Evolutionary conservation across 2,888 invertebrate genomes (phyloP).

Genomic region (Ctenicera cuprea): DNA sequence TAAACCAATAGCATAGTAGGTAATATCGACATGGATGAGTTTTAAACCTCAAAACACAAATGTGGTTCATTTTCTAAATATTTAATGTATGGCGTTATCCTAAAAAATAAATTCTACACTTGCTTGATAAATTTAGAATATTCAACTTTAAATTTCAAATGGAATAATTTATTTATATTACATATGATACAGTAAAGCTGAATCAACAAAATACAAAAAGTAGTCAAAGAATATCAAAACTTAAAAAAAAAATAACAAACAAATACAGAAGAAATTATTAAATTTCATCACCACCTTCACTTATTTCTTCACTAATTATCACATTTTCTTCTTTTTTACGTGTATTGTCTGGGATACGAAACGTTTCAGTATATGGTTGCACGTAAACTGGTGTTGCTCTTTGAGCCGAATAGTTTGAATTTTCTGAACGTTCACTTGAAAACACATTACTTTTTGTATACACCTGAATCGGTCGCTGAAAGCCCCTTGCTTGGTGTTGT

Average conservation of each 20-base stretch:
- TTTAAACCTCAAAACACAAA: no score
- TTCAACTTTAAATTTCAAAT: constrained; percentile 2
- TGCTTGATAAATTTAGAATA: no score
- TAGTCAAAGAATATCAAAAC: constrained; percentile 39
- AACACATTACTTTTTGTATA: constrained; percentile 72
- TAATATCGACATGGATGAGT: no score
- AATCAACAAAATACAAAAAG: constrained; percentile 37
- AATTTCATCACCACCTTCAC: constrained; percentile 19
- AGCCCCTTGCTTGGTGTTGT: constrained; percentile 90
- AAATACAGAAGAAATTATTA: constrained; percentile 24
- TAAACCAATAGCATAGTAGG: no score
- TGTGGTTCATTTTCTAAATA: no score
- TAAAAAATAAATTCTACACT: no score
- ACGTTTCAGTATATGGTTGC: constrained; percentile 27
- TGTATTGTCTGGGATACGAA: constrained; percentile 26
- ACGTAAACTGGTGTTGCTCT: constrained; percentile 37
- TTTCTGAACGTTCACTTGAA: constrained; percentile 69
- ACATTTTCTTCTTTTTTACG: constrained; percentile 45
- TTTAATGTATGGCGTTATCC: no score
- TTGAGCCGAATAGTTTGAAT: constrained; percentile 36
- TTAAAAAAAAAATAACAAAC: constrained; percentile 45
- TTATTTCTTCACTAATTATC: constrained; percentile 47
- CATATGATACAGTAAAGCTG: constrained; percentile 29
- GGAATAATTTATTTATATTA: constrained; percentile 44
- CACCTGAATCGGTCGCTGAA: constrained; percentile 86